phyloP scores from a whole-genome alignment of 2,888 invertebrate genomes.

The Tiliacea aurago region DNA sequence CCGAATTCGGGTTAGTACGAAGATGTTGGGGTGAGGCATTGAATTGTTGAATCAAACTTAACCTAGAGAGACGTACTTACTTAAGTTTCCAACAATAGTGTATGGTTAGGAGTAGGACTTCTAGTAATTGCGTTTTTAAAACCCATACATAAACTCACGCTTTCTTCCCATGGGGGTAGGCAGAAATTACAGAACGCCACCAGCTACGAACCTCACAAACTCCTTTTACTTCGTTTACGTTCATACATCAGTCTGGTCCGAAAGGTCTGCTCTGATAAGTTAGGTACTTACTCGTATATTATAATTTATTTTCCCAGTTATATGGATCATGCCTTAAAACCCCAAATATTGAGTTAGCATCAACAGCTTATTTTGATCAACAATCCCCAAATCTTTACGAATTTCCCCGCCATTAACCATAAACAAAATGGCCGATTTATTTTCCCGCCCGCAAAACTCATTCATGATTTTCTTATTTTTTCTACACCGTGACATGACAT shows the following conservation, averaged over 20 bases:
- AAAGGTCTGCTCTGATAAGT: too few relatives aligned
- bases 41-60: conserved; percentile 27
- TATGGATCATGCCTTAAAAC: neutral
- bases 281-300: too few relatives aligned
- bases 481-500: conserved; percentile 26
- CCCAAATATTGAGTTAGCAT: neutral
- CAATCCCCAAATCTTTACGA: neutral
- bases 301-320: neutral
- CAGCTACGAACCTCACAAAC: neutral
- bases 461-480: conserved; percentile 38
- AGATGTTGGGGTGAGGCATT: conserved; percentile 27
- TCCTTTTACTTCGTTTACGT: too few relatives aligned
- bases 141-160: neutral
- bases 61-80: conserved; percentile 16
- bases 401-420: conserved; percentile 20
- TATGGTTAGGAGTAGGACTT: too few relatives aligned
- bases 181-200: neutral
- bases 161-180: neutral
- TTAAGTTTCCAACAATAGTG: too few relatives aligned
- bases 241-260: too few relatives aligned
- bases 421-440: conserved; percentile 12
- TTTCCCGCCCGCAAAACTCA: conserved; percentile 14
- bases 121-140: too few relatives aligned
- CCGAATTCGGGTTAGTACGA: conserved; percentile 44
- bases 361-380: neutral